Conservation (phyloP, 2,113 vertebrate species). For the Columbina picui region DNA sequence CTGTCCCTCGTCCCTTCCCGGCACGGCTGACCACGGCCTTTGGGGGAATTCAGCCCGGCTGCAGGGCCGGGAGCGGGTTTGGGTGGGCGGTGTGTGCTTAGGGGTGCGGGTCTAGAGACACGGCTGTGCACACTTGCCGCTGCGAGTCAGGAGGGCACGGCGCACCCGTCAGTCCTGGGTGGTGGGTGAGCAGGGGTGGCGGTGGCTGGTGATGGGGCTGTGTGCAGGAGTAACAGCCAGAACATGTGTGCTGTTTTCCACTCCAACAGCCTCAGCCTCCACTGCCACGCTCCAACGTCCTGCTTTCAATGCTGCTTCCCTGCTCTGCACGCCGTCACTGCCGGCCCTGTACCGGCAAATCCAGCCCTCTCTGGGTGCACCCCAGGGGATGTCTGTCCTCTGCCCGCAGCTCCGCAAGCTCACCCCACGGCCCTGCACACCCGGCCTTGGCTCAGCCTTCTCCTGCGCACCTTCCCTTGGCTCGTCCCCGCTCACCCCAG, state of each 20-base stretch:
- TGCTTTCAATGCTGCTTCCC: background rate
- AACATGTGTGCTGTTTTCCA: fast-evolving
- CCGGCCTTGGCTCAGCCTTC: background rate
- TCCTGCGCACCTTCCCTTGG: background rate
- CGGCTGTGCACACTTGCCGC: background rate
- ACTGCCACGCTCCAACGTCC: background rate
- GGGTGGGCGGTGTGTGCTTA: fast-evolving
- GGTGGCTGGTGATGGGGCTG: background rate
- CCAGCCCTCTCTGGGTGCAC: background rate
- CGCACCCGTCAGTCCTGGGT: fast-evolving
- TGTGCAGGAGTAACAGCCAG: background rate
- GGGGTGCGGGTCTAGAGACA: background rate
- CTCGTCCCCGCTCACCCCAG: fast-evolving
- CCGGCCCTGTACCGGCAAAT: background rate
- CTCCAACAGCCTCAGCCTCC: fast-evolving
- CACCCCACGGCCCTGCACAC: background rate
- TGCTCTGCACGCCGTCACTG: background rate
- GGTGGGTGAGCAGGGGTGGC: background rate
- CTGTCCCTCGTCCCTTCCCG: background rate
- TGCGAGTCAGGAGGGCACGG: background rate
- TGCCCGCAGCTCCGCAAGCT: fast-evolving
- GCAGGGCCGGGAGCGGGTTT: background rate
- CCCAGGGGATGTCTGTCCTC: background rate
- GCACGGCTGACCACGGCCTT: fast-evolving
- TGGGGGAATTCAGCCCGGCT: background rate